phyloP scores from a whole-genome alignment of 2,113 vertebrate genomes.

The Sinocyclocheilus anshuiensis region DNA sequence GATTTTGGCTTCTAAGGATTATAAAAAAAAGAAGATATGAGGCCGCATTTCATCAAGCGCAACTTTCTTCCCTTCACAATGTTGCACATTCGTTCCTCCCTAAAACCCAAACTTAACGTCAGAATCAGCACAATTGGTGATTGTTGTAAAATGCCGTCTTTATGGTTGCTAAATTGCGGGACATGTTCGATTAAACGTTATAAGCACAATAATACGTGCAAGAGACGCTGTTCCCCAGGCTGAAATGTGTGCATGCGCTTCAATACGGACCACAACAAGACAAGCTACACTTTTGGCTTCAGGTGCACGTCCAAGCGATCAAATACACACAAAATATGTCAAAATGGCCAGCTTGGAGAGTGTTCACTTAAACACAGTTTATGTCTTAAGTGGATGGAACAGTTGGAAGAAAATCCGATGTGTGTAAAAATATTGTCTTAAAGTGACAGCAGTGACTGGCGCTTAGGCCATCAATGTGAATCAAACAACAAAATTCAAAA shows the following conservation, averaged over 20 bases:
- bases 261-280: not conserved
- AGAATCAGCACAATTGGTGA: not conserved
- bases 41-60: not conserved
- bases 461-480: no score
- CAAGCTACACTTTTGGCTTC: not conserved
- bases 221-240: not conserved
- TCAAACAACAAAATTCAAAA: no score
- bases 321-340: not conserved
- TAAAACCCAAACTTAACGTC: not conserved
- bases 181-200: no score
- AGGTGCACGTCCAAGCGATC: not conserved
- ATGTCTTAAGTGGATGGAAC: no score
- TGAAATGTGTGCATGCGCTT: not conserved
- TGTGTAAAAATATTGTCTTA: no score
- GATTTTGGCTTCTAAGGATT: not conserved
- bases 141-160: not conserved
- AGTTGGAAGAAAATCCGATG: no score
- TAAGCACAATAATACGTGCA: not conserved
- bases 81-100: not conserved
- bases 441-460: no score
- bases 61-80: not conserved
- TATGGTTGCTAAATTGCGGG: not conserved
- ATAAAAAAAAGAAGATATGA: not conserved
- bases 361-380: no score
- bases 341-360: no score